phyloP scores from a whole-genome alignment of 2,888 invertebrate species.

The Trachelus troglodyta region DNA sequence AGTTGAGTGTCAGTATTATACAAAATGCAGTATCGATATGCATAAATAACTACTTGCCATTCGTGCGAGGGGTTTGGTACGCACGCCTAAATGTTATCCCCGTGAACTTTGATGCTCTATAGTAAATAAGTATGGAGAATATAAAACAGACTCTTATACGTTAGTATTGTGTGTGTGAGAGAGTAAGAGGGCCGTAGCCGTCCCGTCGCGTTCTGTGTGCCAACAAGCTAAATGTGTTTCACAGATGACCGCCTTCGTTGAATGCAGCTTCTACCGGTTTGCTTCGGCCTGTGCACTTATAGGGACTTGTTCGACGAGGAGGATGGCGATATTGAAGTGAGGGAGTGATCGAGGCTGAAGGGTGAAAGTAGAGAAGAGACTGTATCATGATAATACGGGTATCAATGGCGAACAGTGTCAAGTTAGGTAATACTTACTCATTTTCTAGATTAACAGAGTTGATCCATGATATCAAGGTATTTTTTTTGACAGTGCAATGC shows the following conservation, averaged over 20 bases:
- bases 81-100: conserved; percentile 13
- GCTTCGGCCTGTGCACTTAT: conserved; percentile 35
- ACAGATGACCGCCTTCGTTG: conserved; percentile 62
- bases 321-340: conserved; percentile 12
- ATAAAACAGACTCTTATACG: neutral
- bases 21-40: conserved; percentile 26
- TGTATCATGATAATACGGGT: neutral
- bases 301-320: conserved; percentile 22
- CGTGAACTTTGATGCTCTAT: neutral
- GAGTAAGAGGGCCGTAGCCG: conserved; percentile 33
- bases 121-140: neutral
- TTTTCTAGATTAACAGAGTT: neutral
- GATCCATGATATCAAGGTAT: neutral
- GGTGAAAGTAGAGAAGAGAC: neutral
- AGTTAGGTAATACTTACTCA: neutral
- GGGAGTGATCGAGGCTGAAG: conserved; percentile 1
- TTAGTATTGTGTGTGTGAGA: neutral
- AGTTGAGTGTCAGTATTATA: conserved; percentile 12
- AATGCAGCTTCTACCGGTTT: conserved; percentile 48
- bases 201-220: conserved; percentile 61
- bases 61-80: conserved; percentile 11
- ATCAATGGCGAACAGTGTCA: neutral
- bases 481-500: neutral
- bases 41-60: conserved; percentile 21
- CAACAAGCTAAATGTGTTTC: conserved; percentile 66